Base-by-base conservation (phyloP, 2,888 invertebrate genomes). In the Hyppa rectilinea region DNA sequence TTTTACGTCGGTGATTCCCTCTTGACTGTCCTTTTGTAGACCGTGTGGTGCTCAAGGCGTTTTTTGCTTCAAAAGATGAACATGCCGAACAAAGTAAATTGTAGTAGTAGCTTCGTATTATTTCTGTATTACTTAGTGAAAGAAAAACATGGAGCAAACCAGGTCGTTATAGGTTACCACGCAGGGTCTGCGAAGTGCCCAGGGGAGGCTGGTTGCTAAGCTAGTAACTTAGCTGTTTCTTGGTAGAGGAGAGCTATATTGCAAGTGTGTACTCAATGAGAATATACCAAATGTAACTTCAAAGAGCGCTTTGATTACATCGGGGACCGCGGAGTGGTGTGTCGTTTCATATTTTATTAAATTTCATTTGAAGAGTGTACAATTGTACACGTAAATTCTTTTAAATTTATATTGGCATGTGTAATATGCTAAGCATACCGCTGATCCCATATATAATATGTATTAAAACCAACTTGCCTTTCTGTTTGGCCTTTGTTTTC, bases 261-360 rank as follows among this genome's bases (percentile, higher is more conserved):
- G 79, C 83, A 79, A 50, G 40, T 71, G 65, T 65, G 45, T 65
- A 58, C 79, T 58, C 74, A 78, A 71, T 82, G 64, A 71, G 52
- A 61, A 65, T 55, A 58, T 43, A 26, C 56, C 40, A 45, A 63
- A 75, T 55, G 26, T 63, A 29, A 40, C 52, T 62, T 64, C 43
- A 82, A 65, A 55, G 60, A 71, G 45, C n/a, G 59, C 38, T 75
- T 61, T 75, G 43, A 74, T 63, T 68, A 73, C 71, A 62, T 72
- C 64, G 14, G 70, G 71, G 58, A 83, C 65, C 23, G 61, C 36
- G 34, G 23, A 64, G n/a, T 52, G 43, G 49, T 72, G 50, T 38
- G 40, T 31, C 23, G 47, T 55, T 82, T 63, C 50, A 78, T 82
- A 43, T 71, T 78, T 79, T 66, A 62, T 66, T 43, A 38, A 53